phyloP scores from a whole-genome alignment of 2,113 vertebrate species.

The Callocephalon fimbriatum region DNA sequence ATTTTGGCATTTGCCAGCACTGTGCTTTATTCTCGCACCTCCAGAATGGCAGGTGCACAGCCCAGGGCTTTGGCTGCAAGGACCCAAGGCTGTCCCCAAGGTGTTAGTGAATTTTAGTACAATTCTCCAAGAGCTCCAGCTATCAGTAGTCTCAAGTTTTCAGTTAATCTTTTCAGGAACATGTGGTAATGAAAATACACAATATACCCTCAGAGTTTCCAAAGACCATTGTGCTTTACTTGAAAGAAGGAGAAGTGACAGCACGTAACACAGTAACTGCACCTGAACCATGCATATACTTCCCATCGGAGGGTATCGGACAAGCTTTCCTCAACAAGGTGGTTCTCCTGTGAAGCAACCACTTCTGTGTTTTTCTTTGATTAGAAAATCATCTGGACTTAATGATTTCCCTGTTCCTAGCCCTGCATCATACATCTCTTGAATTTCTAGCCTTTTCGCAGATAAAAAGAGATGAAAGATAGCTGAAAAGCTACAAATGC shows the following conservation, averaged over 20 bases:
- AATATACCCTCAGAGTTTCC: background rate
- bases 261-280: accelerated
- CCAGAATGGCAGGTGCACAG: background rate
- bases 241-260: background rate
- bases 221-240: background rate
- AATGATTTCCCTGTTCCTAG: background rate
- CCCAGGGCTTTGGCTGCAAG: accelerated
- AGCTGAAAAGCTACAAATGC: background rate
- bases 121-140: background rate
- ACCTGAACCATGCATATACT: background rate
- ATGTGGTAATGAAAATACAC: accelerated
- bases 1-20: background rate
- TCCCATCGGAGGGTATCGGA: background rate
- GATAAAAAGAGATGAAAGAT: background rate
- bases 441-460: background rate
- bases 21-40: background rate
- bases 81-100: background rate
- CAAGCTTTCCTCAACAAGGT: background rate
- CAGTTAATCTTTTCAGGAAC: no score
- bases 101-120: background rate
- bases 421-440: background rate
- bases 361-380: background rate
- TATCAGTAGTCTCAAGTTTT: background rate
- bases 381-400: background rate
- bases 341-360: background rate